phyloP scores from a whole-genome alignment of 92 coral and sea anemone genomes.

The Parazoanthus atlanticus region DNA sequence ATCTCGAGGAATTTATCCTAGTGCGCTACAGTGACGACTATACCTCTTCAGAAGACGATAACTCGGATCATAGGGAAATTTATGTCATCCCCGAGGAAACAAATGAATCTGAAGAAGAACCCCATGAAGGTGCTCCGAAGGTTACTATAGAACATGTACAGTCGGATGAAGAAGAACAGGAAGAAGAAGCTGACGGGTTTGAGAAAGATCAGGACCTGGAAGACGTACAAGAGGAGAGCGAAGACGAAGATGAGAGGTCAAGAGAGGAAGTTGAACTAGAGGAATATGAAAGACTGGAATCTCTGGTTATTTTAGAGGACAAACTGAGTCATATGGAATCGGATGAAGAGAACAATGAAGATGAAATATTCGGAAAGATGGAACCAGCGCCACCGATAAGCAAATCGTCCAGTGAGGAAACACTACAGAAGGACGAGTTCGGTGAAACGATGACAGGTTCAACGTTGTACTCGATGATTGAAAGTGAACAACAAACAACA shows the following conservation, averaged over 20 bases:
- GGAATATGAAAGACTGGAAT: slow-evolving; percentile 89
- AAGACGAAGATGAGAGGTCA: slow-evolving; percentile 60
- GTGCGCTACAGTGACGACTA: slow-evolving; percentile 74
- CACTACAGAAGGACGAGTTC: slow-evolving; percentile 74
- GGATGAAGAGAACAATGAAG: slow-evolving; percentile 70
- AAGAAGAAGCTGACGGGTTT: slow-evolving; percentile 51
- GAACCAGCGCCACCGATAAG: slow-evolving; percentile 52
- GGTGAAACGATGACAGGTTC: slow-evolving; percentile 66
- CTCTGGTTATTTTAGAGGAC: slow-evolving; percentile 85
- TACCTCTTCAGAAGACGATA: slow-evolving; percentile 71
- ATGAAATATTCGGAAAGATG: slow-evolving; percentile 53
- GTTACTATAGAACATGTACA: slow-evolving; percentile 14
- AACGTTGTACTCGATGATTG: slow-evolving; percentile 44
- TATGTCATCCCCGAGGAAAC: slow-evolving; percentile 87
- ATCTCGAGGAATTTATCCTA: slow-evolving; percentile 84
- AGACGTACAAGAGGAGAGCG: slow-evolving; percentile 57
- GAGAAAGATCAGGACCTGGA: slow-evolving; percentile 24
- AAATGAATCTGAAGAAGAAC: slow-evolving; percentile 59
- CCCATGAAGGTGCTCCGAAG: slow-evolving; percentile 38
- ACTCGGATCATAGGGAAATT: slow-evolving; percentile 82
- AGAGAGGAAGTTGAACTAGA: slow-evolving; percentile 68
- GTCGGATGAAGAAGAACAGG: slow-evolving; percentile 59
- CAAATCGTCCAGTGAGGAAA: slow-evolving; percentile 70
- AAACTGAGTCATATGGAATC: slow-evolving; percentile 93
- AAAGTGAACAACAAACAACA: slow-evolving; percentile 29